These are phyloP conservation scores for Todiramphus saurophagus DNA, from an alignment of 2,113 vertebrate species.

Conservation along the genomic window DNA sequence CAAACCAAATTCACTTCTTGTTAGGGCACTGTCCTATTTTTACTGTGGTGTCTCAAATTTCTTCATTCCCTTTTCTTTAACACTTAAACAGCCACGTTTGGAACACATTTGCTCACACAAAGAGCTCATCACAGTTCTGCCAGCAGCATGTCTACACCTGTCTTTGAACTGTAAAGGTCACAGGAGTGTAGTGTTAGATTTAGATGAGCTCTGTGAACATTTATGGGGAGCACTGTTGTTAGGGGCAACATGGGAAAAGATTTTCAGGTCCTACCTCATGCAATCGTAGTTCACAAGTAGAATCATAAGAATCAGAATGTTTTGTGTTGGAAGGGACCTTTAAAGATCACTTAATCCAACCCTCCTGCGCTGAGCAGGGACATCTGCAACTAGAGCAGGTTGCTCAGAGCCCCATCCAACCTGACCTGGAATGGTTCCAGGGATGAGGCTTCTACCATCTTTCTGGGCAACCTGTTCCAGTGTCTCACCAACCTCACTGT, in stretches of 20 bases:
- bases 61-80: not conserved
- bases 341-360: too few relatives aligned
- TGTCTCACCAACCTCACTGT: too few relatives aligned
- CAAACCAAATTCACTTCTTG: not conserved
- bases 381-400: too few relatives aligned
- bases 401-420: too few relatives aligned
- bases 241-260: not conserved
- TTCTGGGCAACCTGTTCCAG: too few relatives aligned
- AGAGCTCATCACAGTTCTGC: not conserved
- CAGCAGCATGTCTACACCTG: not conserved
- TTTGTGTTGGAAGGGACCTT: too few relatives aligned
- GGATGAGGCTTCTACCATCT: too few relatives aligned
- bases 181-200: not conserved
- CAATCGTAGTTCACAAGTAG: not conserved
- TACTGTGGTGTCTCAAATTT: not conserved
- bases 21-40: not conserved
- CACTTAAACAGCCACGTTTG: not conserved
- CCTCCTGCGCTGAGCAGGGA: too few relatives aligned
- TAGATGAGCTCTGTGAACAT: not conserved
- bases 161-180: not conserved
- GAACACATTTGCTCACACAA: not conserved
- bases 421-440: too few relatives aligned
- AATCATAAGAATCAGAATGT: too few relatives aligned
- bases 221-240: not conserved
- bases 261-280: not conserved